phyloP scores from a whole-genome alignment of 2,888 invertebrate genomes.

The Thereva unica region DNA sequence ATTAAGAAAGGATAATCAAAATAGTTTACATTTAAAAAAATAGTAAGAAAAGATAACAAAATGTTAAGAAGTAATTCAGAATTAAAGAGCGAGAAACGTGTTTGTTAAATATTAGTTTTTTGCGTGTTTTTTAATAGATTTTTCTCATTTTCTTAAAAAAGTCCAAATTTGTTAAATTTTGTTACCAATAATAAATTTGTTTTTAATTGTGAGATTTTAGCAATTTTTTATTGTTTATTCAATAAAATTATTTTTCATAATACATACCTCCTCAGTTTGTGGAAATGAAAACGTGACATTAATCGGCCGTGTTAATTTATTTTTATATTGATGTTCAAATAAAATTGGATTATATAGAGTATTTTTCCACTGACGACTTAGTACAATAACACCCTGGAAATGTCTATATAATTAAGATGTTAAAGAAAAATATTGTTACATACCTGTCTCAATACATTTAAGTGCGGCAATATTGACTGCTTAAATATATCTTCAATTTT shows the following conservation, averaged over 20 bases:
- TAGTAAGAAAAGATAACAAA: too few relatives aligned
- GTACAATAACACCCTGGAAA: slow-evolving; percentile 85
- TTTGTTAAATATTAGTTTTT: too few relatives aligned
- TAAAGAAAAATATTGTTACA: slow-evolving; percentile 16
- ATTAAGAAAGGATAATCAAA: too few relatives aligned
- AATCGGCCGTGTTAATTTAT: slow-evolving; percentile 77
- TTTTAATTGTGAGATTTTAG: not conserved
- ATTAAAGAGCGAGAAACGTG: too few relatives aligned
- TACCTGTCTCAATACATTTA: slow-evolving; percentile 86
- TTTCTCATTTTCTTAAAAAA: too few relatives aligned
- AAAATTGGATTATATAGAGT: slow-evolving; percentile 90
- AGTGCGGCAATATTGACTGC: slow-evolving; percentile 81
- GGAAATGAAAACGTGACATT: slow-evolving; percentile 89
- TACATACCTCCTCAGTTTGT: slow-evolving; percentile 74
- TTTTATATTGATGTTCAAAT: slow-evolving; percentile 86
- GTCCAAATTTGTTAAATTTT: too few relatives aligned
- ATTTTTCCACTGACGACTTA: slow-evolving; percentile 97
- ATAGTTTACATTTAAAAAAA: too few relatives aligned
- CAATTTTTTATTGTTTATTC: not conserved
- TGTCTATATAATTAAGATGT: slow-evolving; percentile 1
- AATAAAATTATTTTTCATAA: not conserved
- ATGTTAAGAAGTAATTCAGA: too few relatives aligned
- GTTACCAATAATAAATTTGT: not conserved
- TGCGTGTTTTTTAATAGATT: too few relatives aligned
- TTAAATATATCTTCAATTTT: slow-evolving; percentile 82